phyloP scores from a whole-genome alignment of 2,888 invertebrate genomes.

The Chelonus formosanus region DNA sequence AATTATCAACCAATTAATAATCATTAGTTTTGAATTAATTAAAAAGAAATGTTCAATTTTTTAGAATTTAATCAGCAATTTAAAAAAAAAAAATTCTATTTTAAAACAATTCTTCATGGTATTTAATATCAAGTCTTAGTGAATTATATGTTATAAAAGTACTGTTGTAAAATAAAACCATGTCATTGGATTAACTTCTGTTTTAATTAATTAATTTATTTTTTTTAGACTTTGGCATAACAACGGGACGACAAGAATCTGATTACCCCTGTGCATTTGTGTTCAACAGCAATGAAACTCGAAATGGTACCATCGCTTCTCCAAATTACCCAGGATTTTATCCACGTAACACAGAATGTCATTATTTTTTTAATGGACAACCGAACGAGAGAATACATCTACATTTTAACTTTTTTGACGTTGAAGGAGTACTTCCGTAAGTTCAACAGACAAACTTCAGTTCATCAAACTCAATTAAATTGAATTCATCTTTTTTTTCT shows the following conservation, averaged over 20 bases:
- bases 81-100: too few species aligned
- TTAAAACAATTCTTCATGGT: too few species aligned
- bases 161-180: too few species aligned
- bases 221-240: constrained; percentile 86
- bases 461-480: constrained; percentile 3
- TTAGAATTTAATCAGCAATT: too few species aligned
- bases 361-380: constrained; percentile 88
- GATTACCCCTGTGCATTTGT: constrained; percentile 86
- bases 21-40: too few species aligned
- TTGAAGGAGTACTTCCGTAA: constrained; percentile 95
- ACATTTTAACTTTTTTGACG: constrained; percentile 90
- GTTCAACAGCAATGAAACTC: constrained; percentile 83
- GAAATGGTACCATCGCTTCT: constrained; percentile 83
- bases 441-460: constrained; percentile 58
- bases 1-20: too few species aligned
- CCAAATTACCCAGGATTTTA: constrained; percentile 93
- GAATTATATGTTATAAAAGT: too few species aligned
- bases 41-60: too few species aligned
- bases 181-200: too few species aligned
- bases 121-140: too few species aligned
- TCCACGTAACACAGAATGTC: constrained; percentile 88
- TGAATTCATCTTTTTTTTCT: background rate
- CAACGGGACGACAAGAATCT: constrained; percentile 79
- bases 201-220: constrained; percentile 32
- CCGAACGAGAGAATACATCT: constrained; percentile 81